Percentiles rank a stretch among this genome's conserved stretches.
These are phyloP conservation scores for Myotis daubentonii DNA, from an alignment of 2,797 vertebrate species.

Conservation along the genomic window DNA sequence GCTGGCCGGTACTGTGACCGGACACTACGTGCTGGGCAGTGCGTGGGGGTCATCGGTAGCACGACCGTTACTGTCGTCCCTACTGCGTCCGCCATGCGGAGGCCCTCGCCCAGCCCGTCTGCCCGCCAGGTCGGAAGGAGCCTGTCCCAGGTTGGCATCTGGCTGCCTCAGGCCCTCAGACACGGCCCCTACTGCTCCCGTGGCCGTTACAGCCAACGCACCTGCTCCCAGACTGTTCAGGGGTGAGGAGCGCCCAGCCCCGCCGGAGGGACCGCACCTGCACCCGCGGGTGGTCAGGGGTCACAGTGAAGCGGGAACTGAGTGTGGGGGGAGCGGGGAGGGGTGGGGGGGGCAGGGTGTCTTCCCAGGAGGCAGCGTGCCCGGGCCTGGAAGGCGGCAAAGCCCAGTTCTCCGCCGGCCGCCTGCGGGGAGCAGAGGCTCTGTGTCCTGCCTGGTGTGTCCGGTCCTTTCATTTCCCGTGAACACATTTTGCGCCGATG, in stretches of 20 bases:
- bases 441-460: neutral
- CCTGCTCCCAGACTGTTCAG: accelerated
- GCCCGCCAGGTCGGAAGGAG: neutral
- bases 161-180: neutral
- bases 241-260: accelerated
- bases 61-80: accelerated
- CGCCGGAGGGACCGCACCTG: neutral
- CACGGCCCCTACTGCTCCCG: accelerated
- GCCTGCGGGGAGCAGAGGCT: no score
- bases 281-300: no score
- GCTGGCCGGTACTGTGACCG: accelerated
- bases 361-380: neutral
- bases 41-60: accelerated
- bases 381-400: neutral
- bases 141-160: neutral
- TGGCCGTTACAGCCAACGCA: accelerated
- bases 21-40: neutral
- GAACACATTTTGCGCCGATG: conserved; percentile 41
- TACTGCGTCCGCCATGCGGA: accelerated
- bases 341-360: neutral
- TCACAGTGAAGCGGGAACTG: neutral
- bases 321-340: neutral
- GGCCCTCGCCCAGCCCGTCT: accelerated
- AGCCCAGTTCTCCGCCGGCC: no score
- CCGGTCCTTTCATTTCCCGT: neutral